Base-by-base conservation (phyloP, 2,888 invertebrate genomes). In the Aphidius colemani region DNA sequence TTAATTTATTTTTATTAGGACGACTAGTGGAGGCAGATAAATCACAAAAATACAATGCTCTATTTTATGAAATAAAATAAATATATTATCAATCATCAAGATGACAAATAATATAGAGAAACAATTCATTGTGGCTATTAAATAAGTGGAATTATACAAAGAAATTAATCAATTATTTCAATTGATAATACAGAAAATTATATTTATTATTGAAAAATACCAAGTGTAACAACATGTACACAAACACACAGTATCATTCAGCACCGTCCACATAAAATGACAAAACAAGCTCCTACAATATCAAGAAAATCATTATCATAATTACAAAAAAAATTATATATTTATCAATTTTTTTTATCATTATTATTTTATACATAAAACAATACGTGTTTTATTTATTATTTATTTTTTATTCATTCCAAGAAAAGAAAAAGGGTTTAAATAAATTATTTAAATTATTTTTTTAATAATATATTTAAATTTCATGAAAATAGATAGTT, bases 181-280 rank as follows among this genome's bases (percentile, higher is more conserved):
- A 66, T 63, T 66, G 48, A 13, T n/a, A 43, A 40, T 48, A 61
- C 59, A 78, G 78, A 69, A 71, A 72, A 59, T 70, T 70, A 61
- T 73, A 72, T 65, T 66, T 73, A 65, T 66, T 73, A 65, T 71
- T 73, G 68, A 70, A 72, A 68, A 3, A 30, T 30, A 72, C 75
- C 60, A 78, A 75, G 67, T 76, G 74, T 72, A 76, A 78, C 69
- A 76, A 74, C 69, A 77, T 77, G 77, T 18, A 30, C 30, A 30
- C 30, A 77, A 18, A 18, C 74, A 75, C 71, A 73, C 75, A 74
- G 70, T 74, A 75, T 71, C 75, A 75, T 73, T 73, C 75, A 76
- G 76, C 76, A 75, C 81, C 81, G 80, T 81, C 81, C 80, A 79
- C 74, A 69, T 77, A 75, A 67, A 73, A 73, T 78, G 70, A 73